Base-by-base conservation (phyloP, 2,888 invertebrate genomes). In the Perizoma affinitatum region DNA sequence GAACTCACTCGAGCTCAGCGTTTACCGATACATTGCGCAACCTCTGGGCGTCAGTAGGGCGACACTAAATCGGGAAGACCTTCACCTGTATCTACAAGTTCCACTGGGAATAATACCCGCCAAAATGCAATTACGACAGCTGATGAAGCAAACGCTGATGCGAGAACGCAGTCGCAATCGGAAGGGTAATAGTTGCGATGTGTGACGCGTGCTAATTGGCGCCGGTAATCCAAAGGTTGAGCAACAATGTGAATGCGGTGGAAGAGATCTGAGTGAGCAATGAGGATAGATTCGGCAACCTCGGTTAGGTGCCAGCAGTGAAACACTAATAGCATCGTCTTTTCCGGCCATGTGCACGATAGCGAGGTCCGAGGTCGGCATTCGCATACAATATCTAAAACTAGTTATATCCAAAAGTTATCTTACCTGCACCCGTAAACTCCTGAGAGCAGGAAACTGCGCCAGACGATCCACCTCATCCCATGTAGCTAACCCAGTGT, bases 401-500 rank as follows among this genome's bases (percentile, higher is more conserved):
- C 35, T 5, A 33, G 65, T 55, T 77, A 38, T n/a, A 35, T 8
- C 33, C 9, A 40, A 38, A 48, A 22, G n/a, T 44, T 34, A 44
- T 55, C 86, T 84, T 73, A 96, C 96, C 90, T 96, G 96, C 66
- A 98, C 95, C 76, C 98, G 94, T 64, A 98, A 93, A 87, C 97
- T 97, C 70, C 94, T 95, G 58, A 99, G 93, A 7, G 95, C 94
- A 1, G 97, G 97, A 88, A 98, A 98, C 79, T 94, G 94, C 55
- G 96, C 95, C 68, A 98, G 93, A 72, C 96, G 94, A 78, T 98
- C 98, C 62, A 98, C 95, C 78, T 98, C 97, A 73, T 96, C 95
- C 98, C 98, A 98, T 42, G 96, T 95, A 50, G 95, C 93, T 50
- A 98, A 87, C 52, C 95, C 94, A 22, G 97, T 97, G 71, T 96